A percentile compares a stretch with the other conserved stretches of the same genome.
Conservation (phyloP, 2,888 invertebrate genomes). For the Crematogaster levior region DNA sequence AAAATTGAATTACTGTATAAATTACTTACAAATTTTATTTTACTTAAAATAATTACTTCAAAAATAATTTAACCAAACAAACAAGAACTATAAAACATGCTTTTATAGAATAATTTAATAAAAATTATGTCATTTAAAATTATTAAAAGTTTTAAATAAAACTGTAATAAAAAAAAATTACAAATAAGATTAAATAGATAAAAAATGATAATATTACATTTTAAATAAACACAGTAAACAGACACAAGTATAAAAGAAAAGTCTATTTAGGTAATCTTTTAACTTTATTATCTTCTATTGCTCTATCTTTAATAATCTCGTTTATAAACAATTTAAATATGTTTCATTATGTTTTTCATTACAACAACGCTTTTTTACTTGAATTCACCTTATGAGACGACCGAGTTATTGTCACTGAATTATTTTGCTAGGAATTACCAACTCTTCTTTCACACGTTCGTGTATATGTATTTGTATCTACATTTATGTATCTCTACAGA, state of each 20-base stretch:
- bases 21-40: no score
- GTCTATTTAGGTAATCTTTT: neutral
- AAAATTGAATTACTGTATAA: no score
- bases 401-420: slow-evolving; percentile 2
- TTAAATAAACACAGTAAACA: no score
- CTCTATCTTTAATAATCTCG: neutral
- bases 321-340: slow-evolving; percentile 13
- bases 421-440: slow-evolving; percentile 5
- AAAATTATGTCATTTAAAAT: neutral
- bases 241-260: neutral
- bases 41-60: no score
- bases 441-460: neutral
- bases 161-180: no score
- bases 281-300: neutral
- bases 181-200: no score
- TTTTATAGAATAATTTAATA: neutral
- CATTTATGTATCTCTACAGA: neutral
- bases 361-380: slow-evolving; percentile 23
- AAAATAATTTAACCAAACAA: no score
- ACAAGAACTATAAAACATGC: neutral
- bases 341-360: neutral
- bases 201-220: no score
- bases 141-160: no score
- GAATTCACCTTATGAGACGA: slow-evolving; percentile 40
- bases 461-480: slow-evolving; percentile 20